A percentile compares a stretch with the other conserved stretches of the same genome.
phyloP scores from a whole-genome alignment of 2,888 invertebrate genomes.

The Cyclophora punctaria region DNA sequence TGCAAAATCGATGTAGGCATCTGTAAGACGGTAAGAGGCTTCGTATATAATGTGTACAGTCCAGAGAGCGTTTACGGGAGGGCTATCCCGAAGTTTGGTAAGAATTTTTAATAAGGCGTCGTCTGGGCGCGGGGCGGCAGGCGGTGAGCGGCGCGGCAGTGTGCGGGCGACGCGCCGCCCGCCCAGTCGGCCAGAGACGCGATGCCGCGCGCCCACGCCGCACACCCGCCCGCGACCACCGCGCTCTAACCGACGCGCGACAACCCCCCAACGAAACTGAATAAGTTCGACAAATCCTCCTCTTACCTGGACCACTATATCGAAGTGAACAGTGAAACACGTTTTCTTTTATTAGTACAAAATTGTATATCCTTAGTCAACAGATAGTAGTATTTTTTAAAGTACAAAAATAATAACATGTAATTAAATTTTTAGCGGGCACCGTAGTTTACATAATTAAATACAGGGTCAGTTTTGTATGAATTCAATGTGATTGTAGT shows the following conservation, averaged over 20 bases:
- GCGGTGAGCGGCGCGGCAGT: slow-evolving; percentile 73
- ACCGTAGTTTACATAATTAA: slow-evolving; percentile 65
- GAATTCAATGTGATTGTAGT: slow-evolving; percentile 75
- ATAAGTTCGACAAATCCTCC: slow-evolving; percentile 74
- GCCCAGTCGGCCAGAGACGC: slow-evolving; percentile 27
- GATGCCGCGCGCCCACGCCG: slow-evolving; percentile 30
- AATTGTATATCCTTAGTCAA: slow-evolving; percentile 65
- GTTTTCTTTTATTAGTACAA: slow-evolving; percentile 62
- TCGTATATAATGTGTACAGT: slow-evolving; percentile 17
- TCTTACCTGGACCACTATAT: slow-evolving; percentile 75
- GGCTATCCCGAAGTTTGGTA: slow-evolving; percentile 57
- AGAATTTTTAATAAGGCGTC: slow-evolving; percentile 66
- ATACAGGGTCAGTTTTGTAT: slow-evolving; percentile 76
- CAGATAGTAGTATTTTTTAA: slow-evolving; percentile 62
- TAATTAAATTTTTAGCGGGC: slow-evolving; percentile 44
- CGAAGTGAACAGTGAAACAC: slow-evolving; percentile 46
- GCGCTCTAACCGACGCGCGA: slow-evolving; percentile 49
- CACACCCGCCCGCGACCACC: slow-evolving; percentile 35
- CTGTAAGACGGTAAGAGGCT: neutral
- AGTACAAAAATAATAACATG: slow-evolving; percentile 64
- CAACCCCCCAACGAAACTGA: slow-evolving; percentile 64
- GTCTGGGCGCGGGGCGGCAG: slow-evolving; percentile 54
- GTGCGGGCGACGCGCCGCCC: slow-evolving; percentile 34
- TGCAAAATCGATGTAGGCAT: slow-evolving; percentile 12
- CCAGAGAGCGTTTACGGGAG: slow-evolving; percentile 38